Evolutionary conservation across 2,888 invertebrate species (phyloP).

Genomic region (Harmothoe impar): DNA sequence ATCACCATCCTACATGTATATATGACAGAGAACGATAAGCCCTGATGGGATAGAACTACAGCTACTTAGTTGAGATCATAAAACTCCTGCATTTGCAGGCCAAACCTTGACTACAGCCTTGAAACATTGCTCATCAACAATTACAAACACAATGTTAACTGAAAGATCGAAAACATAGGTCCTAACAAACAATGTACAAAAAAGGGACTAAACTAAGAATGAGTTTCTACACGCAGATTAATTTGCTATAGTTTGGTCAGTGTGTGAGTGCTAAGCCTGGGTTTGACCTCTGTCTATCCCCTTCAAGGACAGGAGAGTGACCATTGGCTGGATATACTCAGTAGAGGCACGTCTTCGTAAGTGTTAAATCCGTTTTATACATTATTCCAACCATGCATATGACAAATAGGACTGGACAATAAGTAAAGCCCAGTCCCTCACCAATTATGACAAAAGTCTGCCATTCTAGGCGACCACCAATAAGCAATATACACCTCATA

Average conservation of each 20-base stretch:
- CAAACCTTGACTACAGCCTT: not conserved
- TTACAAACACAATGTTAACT: not conserved
- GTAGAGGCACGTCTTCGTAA: constrained; percentile 53
- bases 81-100: not conserved
- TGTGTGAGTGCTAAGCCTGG: constrained; percentile 6
- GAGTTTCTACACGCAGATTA: constrained; percentile 13
- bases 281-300: constrained; percentile 38
- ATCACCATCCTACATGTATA: not conserved
- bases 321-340: constrained; percentile 10
- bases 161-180: not conserved
- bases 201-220: constrained; percentile 21
- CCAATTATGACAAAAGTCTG: not conserved
- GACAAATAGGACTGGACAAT: not conserved
- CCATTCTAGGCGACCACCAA: not conserved
- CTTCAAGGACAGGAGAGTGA: not conserved
- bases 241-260: constrained; percentile 17
- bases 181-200: constrained; percentile 25
- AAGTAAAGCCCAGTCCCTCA: not conserved
- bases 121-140: not conserved
- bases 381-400: not conserved
- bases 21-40: not conserved
- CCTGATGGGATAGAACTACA: constrained; percentile 10
- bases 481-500: not conserved
- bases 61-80: constrained; percentile 27
- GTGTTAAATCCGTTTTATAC: constrained; percentile 40